These are phyloP conservation scores for Heterotis niloticus DNA, from an alignment of 2,113 vertebrate species.

Conservation along the genomic window DNA sequence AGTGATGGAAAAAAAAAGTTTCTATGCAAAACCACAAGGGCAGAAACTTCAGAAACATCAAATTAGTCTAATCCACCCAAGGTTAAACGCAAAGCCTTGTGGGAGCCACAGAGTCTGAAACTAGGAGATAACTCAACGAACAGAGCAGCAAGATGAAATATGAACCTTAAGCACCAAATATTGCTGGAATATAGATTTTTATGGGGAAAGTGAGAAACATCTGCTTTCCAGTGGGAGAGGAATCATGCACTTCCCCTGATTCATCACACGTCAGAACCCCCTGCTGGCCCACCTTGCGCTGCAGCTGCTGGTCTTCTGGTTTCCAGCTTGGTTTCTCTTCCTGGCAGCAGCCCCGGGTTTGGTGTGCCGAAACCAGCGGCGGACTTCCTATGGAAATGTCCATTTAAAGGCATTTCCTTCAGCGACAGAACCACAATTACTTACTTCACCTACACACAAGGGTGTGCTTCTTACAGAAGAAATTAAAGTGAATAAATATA, in stretches of 20 bases:
- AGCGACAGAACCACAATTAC: neutral
- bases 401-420: neutral
- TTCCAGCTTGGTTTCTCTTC: neutral
- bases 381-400: neutral
- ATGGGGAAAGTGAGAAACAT: neutral
- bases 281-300: neutral
- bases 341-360: slow-evolving; percentile 4
- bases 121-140: neutral
- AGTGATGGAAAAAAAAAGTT: slow-evolving; percentile 22
- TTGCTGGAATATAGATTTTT: neutral
- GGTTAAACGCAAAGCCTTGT: neutral
- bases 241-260: neutral
- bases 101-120: neutral
- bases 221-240: neutral
- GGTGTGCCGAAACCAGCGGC: neutral
- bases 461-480: too few species aligned
- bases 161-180: too few species aligned
- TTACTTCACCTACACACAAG: too few species aligned
- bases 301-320: neutral
- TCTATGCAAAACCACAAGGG: slow-evolving; percentile 17
- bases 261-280: neutral
- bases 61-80: neutral
- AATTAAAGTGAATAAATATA: too few species aligned
- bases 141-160: neutral
- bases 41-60: slow-evolving; percentile 17